phyloP scores from a whole-genome alignment of 2,888 invertebrate genomes.

The Halocaridina rubra region DNA sequence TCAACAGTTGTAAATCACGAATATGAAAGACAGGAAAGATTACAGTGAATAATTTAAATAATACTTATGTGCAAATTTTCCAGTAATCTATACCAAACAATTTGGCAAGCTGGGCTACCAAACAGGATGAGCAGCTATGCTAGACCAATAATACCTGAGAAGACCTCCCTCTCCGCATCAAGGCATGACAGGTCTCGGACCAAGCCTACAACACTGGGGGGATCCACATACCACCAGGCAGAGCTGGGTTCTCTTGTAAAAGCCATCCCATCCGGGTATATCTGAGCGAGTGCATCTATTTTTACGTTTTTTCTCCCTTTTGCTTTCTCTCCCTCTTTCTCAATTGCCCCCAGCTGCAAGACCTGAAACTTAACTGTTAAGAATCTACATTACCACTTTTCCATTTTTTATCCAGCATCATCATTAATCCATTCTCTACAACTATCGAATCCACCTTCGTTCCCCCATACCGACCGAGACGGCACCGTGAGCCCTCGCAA shows the following conservation, averaged over 20 bases:
- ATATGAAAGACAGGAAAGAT: too few species aligned
- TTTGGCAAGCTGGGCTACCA: neutral
- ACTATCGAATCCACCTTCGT: constrained; percentile 1
- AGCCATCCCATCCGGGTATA: neutral
- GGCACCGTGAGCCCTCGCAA: neutral
- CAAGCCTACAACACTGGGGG: neutral
- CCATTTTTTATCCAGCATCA: neutral
- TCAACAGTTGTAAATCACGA: too few species aligned
- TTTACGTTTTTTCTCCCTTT: too few species aligned
- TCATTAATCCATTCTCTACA: neutral
- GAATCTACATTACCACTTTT: neutral
- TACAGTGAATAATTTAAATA: too few species aligned
- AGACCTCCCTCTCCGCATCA: neutral
- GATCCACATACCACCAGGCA: neutral
- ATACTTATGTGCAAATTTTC: too few species aligned
- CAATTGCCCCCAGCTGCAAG: neutral
- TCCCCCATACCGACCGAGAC: neutral
- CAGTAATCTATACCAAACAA: too few species aligned
- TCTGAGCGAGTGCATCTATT: neutral
- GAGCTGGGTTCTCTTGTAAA: neutral
- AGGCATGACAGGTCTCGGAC: neutral
- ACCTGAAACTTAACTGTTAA: constrained; percentile 9
- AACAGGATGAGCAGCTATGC: neutral
- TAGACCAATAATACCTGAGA: neutral
- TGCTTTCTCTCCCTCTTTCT: too few species aligned